Base-by-base conservation (phyloP, 1,140 invertebrate species). In the Oreohelix idahoensis region DNA sequence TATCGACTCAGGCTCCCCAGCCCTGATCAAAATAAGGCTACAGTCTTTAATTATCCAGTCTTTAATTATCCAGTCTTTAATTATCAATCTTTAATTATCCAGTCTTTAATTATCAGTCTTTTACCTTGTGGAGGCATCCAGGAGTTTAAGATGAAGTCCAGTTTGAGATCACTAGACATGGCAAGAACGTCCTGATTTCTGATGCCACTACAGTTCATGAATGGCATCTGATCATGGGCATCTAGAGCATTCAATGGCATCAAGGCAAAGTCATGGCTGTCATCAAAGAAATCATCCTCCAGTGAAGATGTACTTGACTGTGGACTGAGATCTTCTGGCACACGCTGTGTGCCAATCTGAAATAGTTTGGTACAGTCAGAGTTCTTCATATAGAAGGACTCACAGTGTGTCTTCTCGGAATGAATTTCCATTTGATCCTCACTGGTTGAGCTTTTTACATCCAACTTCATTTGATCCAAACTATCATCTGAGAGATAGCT, bases 401-500 rank as follows among this genome's bases (percentile, higher is more conserved):
- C 35, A 10, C 5, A 20, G 38, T 42, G 42, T 36, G 32, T 49
- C 45, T 2, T 81, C 84, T 78, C 83, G 77, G 38, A 58, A 45
- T 66, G 78, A 35, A 71, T 86, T 35, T 83, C 86, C 82, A 83
- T 58, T 29, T 79, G 36, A 5, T 77, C 39, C 58, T 87, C 79
- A 38, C 70, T 81, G 58, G 78, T 84, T 32, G 71, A 78, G 32
- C 84, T 85, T 76, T 78, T 78, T 83, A 15, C 76, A 70, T 49
- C 85, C 79, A 20, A 70, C 80, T 53, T 80, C 42, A 79, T 53
- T 80, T 49, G 78, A 45, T 83, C 78, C 42, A 84, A 79, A 69
- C 75, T 83, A 66, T 83, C 71, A 45, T 81, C 83, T 53, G 86
- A 83, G 76, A 87, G 81, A 49, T 80, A 82, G 66, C 79, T 86